These are phyloP conservation scores for Crepidodera aurea DNA, from an alignment of 2,888 invertebrate species.

Conservation along the genomic window DNA sequence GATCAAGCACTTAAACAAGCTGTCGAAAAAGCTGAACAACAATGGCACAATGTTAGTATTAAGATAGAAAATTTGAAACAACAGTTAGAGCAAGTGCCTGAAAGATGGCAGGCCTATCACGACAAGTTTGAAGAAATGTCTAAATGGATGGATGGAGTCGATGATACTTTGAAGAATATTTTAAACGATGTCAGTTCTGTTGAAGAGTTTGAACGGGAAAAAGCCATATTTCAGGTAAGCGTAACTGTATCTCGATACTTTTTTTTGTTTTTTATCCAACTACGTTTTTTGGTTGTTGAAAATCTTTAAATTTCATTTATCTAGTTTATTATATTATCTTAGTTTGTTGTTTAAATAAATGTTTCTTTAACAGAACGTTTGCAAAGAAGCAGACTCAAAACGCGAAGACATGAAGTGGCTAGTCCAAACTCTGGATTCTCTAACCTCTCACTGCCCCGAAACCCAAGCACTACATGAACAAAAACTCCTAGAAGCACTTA, in stretches of 20 bases:
- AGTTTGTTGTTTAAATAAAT: too few relatives aligned
- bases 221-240: slow-evolving; percentile 87
- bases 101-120: slow-evolving; percentile 89
- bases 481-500: slow-evolving; percentile 79
- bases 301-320: too few relatives aligned
- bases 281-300: too few relatives aligned
- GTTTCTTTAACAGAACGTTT: slow-evolving; percentile 73
- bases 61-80: slow-evolving; percentile 76
- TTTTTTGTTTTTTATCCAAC: too few relatives aligned
- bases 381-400: slow-evolving; percentile 88
- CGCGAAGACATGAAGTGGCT: slow-evolving; percentile 96
- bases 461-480: slow-evolving; percentile 83
- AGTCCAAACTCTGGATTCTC: slow-evolving; percentile 87
- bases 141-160: slow-evolving; percentile 91
- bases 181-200: slow-evolving; percentile 84
- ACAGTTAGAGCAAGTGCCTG: slow-evolving; percentile 84
- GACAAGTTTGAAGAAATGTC: slow-evolving; percentile 83
- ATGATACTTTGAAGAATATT: slow-evolving; percentile 82
- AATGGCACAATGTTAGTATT: slow-evolving; percentile 77
- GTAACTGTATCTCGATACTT: too few relatives aligned
- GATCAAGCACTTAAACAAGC: slow-evolving; percentile 74
- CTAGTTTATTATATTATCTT: too few relatives aligned
- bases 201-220: slow-evolving; percentile 90
- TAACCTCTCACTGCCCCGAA: slow-evolving; percentile 84
- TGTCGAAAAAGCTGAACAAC: slow-evolving; percentile 73